phyloP scores from a whole-genome alignment of 1,140 invertebrate species.

The Drosophila kikkawai region DNA sequence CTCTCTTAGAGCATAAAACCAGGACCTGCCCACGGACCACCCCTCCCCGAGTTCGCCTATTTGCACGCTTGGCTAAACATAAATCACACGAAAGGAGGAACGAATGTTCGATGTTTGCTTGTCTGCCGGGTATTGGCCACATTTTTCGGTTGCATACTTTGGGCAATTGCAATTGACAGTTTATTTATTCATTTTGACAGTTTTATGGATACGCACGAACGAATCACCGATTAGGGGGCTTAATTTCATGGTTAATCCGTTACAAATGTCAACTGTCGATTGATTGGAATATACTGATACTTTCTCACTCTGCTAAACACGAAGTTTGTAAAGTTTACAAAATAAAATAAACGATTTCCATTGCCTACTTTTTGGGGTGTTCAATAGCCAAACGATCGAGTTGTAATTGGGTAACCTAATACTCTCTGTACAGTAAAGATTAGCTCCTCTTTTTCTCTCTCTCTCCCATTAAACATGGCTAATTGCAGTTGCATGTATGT shows the following conservation, averaged over 20 bases:
- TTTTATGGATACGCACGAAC: slow-evolving; percentile 59
- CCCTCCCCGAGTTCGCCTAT: slow-evolving; percentile 8
- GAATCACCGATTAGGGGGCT: slow-evolving; percentile 45
- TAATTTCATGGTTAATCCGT: slow-evolving; percentile 74
- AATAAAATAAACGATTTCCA: neutral
- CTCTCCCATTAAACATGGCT: slow-evolving; percentile 24
- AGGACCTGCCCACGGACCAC: neutral
- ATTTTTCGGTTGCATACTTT: slow-evolving; percentile 39
- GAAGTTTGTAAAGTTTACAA: neutral
- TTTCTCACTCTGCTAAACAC: neutral
- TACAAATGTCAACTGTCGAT: slow-evolving; percentile 73
- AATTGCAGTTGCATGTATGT: slow-evolving; percentile 65
- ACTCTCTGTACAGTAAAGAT: neutral
- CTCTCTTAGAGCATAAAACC: slow-evolving; percentile 17
- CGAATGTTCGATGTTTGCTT: slow-evolving; percentile 22
- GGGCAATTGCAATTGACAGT: slow-evolving; percentile 39
- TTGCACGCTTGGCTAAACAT: slow-evolving; percentile 42
- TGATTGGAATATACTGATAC: slow-evolving; percentile 32
- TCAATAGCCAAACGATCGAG: neutral
- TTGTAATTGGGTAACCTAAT: neutral
- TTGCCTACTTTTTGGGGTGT: neutral
- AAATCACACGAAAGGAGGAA: slow-evolving; percentile 59
- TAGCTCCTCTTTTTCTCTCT: neutral
- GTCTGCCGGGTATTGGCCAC: slow-evolving; percentile 15
- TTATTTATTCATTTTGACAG: slow-evolving; percentile 65